These are phyloP conservation scores for Crax fasciolata DNA, from an alignment of 2,797 vertebrate species.

Conservation along the genomic window DNA sequence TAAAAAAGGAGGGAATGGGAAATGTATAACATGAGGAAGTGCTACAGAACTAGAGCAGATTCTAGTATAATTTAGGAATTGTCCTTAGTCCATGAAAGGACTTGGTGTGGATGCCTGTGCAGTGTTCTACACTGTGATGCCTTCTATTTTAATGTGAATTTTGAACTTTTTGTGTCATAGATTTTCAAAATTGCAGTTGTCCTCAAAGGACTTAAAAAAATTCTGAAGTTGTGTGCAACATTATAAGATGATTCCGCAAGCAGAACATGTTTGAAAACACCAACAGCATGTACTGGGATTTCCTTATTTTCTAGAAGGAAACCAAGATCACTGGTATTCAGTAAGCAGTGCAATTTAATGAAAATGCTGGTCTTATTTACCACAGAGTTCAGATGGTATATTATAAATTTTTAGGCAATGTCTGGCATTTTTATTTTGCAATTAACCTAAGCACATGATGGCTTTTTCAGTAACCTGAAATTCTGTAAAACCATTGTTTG, in stretches of 20 bases:
- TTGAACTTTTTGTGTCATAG: background rate
- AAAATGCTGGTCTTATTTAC: fast-evolving
- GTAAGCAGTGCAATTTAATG: background rate
- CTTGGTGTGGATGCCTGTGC: background rate
- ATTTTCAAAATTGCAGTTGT: background rate
- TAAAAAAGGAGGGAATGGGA: background rate
- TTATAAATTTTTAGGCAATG: background rate
- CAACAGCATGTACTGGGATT: background rate
- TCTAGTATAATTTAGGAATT: background rate
- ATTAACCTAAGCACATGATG: background rate
- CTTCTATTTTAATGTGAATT: background rate
- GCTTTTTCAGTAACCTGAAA: background rate
- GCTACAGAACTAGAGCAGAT: background rate
- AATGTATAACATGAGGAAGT: background rate
- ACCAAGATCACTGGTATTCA: fast-evolving
- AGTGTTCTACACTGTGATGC: background rate
- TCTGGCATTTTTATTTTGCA: background rate
- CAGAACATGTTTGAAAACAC: background rate
- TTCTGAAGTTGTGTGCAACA: background rate
- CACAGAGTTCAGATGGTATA: background rate
- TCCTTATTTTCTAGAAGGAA: background rate
- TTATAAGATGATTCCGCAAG: background rate
- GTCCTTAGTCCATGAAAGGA: background rate
- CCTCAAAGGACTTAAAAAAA: background rate
- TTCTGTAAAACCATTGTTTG: background rate